Evolutionary conservation across 2,113 vertebrate species (phyloP).

Genomic region (Anhinga rufa): DNA sequence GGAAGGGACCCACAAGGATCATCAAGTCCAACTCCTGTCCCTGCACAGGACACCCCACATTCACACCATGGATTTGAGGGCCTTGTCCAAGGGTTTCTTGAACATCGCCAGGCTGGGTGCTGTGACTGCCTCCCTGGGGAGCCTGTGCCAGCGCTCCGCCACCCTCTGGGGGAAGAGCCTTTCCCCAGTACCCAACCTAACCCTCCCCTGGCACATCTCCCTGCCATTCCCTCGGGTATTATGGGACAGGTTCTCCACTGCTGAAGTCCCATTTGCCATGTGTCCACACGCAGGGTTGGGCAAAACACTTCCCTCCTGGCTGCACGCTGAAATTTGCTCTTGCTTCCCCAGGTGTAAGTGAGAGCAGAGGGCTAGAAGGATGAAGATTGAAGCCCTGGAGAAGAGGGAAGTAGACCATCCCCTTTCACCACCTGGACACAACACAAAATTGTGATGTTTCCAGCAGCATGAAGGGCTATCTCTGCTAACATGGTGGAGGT

Average conservation of each 20-base stretch:
- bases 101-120: too few relatives aligned
- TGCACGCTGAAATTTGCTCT: background rate
- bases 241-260: background rate
- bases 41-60: too few relatives aligned
- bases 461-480: background rate
- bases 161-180: too few relatives aligned
- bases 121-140: too few relatives aligned
- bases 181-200: too few relatives aligned
- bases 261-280: fast-evolving
- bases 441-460: background rate
- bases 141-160: too few relatives aligned
- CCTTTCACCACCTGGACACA: background rate
- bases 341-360: background rate
- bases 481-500: background rate
- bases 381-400: background rate
- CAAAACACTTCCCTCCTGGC: background rate
- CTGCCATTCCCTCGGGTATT: too few relatives aligned
- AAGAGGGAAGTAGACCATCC: background rate
- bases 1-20: too few relatives aligned
- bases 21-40: too few relatives aligned
- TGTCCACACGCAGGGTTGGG: background rate
- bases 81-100: too few relatives aligned
- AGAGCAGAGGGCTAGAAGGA: background rate
- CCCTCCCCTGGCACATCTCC: too few relatives aligned
- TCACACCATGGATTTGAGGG: too few relatives aligned